Conservation (phyloP, 1,140 invertebrate genomes). For the Amyelois transitella region DNA sequence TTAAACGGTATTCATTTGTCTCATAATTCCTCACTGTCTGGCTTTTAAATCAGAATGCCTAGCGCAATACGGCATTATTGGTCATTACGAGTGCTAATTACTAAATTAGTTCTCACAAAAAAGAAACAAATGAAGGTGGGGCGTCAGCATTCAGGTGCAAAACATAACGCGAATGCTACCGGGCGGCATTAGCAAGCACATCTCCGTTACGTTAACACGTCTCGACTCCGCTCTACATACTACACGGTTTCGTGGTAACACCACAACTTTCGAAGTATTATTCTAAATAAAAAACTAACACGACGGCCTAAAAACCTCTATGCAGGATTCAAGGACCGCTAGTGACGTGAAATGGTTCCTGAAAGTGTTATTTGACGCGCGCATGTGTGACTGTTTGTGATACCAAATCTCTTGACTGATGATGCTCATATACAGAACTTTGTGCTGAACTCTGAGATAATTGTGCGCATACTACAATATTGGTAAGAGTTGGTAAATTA, state of each 20-base stretch:
- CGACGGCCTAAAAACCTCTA: conserved; percentile 17
- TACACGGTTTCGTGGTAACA: neutral
- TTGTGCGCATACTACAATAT: conserved; percentile 6
- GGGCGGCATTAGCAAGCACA: conserved; percentile 29
- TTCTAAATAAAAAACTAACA: neutral
- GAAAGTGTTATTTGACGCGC: conserved; percentile 47
- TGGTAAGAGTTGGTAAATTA: conserved; percentile 18
- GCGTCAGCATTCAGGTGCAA: conserved; percentile 34
- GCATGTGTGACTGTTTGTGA: conserved; percentile 33
- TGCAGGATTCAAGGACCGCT: conserved; percentile 34
- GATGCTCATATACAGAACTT: conserved; percentile 30
- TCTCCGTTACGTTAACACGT: conserved; percentile 33
- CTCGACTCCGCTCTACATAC: neutral
- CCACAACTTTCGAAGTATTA: neutral
- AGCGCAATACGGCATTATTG: conserved; percentile 18
- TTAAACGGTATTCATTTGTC: neutral
- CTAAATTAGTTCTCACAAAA: neutral
- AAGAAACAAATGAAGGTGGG: conserved; percentile 44
- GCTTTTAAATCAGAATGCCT: neutral
- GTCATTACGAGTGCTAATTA: conserved; percentile 1
- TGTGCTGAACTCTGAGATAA: conserved; percentile 10
- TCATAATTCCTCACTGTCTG: neutral
- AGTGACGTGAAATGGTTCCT: conserved; percentile 53
- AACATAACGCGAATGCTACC: conserved; percentile 28
- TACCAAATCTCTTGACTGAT: conserved; percentile 12